A percentile compares a stretch with the other conserved stretches of the same genome.
Evolutionary conservation across 64 coral and sea anemone species (phyloP).

Genomic region (Montipora efflorescens): DNA sequence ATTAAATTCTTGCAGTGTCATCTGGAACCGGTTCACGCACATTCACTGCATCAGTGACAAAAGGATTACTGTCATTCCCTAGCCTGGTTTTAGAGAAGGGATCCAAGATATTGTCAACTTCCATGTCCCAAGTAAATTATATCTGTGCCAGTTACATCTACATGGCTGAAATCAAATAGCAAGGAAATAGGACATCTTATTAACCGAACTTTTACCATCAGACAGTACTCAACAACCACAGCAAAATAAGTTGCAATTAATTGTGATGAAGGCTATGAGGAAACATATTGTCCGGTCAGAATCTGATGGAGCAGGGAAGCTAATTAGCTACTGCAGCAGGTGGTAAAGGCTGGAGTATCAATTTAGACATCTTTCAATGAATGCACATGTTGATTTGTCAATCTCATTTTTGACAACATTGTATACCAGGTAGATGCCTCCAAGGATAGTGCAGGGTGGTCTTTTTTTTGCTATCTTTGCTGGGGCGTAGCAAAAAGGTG

Average conservation of each 20-base stretch:
- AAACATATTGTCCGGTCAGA: no score
- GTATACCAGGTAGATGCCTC: no score
- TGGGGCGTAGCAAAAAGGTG: no score
- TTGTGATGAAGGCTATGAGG: no score
- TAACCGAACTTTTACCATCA: neutral
- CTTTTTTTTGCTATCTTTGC: no score
- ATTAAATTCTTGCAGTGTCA: neutral
- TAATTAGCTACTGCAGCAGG: no score
- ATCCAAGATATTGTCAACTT: slow-evolving; percentile 1
- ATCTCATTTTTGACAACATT: no score
- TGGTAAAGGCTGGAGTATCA: no score
- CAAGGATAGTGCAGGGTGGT: no score
- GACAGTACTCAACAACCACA: neutral
- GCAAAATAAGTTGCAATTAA: neutral
- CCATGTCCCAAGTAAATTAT: neutral
- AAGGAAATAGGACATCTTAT: neutral
- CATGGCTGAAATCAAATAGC: neutral
- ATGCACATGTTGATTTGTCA: no score
- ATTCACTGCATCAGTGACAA: neutral
- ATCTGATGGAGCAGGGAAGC: no score
- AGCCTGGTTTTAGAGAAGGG: slow-evolving; percentile 7
- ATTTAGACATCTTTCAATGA: no score
- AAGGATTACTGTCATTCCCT: slow-evolving; percentile 5
- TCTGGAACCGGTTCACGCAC: neutral
- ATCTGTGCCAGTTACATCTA: slow-evolving; percentile 21